Base-by-base conservation (phyloP, 2,797 vertebrate species). In the Alcedo quadribrachys region DNA sequence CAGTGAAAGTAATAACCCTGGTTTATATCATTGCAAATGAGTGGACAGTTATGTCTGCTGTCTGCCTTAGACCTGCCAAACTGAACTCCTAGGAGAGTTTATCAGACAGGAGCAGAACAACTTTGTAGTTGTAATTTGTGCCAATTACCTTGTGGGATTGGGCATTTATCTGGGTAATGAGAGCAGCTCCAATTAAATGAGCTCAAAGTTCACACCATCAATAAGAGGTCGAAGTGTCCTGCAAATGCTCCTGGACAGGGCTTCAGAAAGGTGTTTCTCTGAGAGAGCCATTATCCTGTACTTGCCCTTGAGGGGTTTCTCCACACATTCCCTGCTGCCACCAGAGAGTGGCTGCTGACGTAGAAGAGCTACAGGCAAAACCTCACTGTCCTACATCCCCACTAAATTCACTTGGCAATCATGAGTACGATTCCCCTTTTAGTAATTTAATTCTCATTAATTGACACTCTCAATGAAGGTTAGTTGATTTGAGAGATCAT, bases 381-480 rank as follows among this genome's bases (percentile, higher is more conserved):
- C 33, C 30, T 62, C 17, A 2, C 61, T 65, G 78, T 81, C 81
- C 89, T 80, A 87, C 58, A 77, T 85, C 85, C 45, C 45, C 33
- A 12, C n/a, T 79, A 9, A 7, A 61, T 25, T 70, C 87, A 71
- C 61, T 61, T 50, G 14, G 80, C 68, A 89, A 57, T 77, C 37
- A 57, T 71, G 89, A 80, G 48, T 60, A 75, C 1, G 1, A 62
- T 65, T 91, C 83, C 48, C 63, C 60, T 88, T 94, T 76, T 79
- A 94, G 90, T 62, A 92, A 85, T 85, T 93, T 43, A 83, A 60
- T 92, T 90, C 68, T 85, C 71, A 60, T 84, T 87, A 92, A 86
- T 1, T 89, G 81, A 66, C 61, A 50, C 60, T 86, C 48, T 30
- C 45, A 60, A 21, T 76, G 74, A 70, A 86, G 91, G 90, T 91